Evolutionary conservation across 2,113 vertebrate species (phyloP).

Genomic region (Leucosticte australis): DNA sequence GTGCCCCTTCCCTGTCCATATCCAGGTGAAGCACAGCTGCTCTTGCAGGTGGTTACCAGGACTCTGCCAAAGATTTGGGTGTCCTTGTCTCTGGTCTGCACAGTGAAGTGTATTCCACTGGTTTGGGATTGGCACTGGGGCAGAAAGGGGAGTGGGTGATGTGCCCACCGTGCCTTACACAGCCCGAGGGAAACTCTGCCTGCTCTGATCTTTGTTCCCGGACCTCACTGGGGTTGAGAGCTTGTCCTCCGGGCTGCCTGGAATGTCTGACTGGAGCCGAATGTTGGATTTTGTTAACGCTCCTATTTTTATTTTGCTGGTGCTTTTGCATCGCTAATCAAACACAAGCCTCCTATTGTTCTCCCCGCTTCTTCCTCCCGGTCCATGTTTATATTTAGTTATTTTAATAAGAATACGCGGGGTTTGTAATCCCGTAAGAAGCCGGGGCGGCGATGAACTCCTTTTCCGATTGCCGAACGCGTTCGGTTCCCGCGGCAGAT

Average conservation of each 20-base stretch:
- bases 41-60: fast-evolving
- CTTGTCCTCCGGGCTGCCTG: background rate
- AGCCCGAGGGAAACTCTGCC: background rate
- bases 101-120: fast-evolving
- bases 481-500: background rate
- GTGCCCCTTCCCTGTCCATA: background rate
- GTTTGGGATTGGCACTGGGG: background rate
- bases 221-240: background rate
- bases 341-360: slow-evolving; percentile 39
- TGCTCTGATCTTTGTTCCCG: background rate
- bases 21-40: fast-evolving
- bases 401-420: background rate
- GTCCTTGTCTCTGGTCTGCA: background rate
- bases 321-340: slow-evolving; percentile 28
- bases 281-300: background rate
- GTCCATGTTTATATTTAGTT: background rate
- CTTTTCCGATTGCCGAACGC: background rate
- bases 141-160: background rate
- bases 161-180: fast-evolving
- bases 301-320: slow-evolving; percentile 12
- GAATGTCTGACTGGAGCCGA: background rate
- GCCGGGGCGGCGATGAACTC: background rate
- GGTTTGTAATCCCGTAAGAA: background rate
- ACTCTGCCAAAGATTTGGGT: background rate
- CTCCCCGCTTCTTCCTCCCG: background rate